Conservation (phyloP, 2,113 vertebrate species). For the Plectropomus leopardus region DNA sequence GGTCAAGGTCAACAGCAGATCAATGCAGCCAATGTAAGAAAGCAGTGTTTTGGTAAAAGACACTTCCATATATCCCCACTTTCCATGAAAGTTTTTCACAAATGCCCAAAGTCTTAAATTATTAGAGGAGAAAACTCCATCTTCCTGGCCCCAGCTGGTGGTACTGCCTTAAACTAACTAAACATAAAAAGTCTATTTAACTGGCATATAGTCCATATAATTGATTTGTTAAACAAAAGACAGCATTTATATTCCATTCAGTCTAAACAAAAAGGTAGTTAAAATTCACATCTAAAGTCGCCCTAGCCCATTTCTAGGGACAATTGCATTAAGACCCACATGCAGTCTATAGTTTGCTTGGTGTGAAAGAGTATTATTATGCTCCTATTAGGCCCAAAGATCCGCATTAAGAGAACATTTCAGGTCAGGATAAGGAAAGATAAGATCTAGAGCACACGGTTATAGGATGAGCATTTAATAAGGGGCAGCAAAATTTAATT, state of each 20-base stretch:
- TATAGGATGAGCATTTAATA: not conserved
- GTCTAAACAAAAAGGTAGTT: not conserved
- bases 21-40: not conserved
- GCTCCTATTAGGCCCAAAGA: not conserved
- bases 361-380: no score
- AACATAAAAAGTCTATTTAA: no score
- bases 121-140: not conserved
- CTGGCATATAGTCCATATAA: not conserved
- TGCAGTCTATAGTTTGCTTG: not conserved
- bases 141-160: not conserved
- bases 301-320: not conserved
- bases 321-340: not conserved
- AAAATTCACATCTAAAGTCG: not conserved
- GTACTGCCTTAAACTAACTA: not conserved
- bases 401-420: not conserved
- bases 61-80: no score
- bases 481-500: not conserved
- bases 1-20: constrained; percentile 18
- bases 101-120: not conserved
- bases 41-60: not conserved
- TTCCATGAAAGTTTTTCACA: not conserved
- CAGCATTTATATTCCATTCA: not conserved
- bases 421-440: not conserved
- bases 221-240: not conserved
- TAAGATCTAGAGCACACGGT: not conserved